Base-by-base conservation (phyloP, 2,113 vertebrate species). In the Xiphorhynchus elegans region DNA sequence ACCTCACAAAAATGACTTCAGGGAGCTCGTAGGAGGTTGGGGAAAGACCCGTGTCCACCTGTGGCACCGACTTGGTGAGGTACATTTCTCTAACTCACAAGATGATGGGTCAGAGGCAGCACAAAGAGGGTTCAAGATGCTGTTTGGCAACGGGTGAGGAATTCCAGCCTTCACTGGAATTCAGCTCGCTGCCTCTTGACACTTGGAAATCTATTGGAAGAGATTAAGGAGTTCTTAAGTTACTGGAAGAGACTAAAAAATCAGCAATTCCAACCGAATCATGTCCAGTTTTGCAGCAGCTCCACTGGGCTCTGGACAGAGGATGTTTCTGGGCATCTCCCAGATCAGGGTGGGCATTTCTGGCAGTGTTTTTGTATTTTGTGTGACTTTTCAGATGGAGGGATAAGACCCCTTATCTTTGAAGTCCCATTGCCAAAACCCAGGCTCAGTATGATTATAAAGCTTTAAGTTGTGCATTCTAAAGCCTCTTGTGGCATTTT, bases 11-110 rank as follows among this genome's bases (percentile, higher is more conserved):
- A 60, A 42, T 4, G 0, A 13, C 26, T 66, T 46, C 17, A 33
- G 31, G 20, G 56, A 62, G 24, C n/a, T 84, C 5, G 0, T 1
- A 25, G 73, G 7, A 89, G 26, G 47, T 2, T 58, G 37, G 18
- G 29, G 4, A 44, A 68, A 49, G 39, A 18, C 8, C 31, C 4
- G 1, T 11, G 39, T 25, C 19, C 59, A 29, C 10, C 29, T 4
- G 19, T 8, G 73, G 33, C 16, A 14, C 8, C 15, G 42, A 2
- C 47, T 53, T 33, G 3, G 33, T 4, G 75, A 35, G 29, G 28
- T 39, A 33, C 15, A 2, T 5, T 40, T 21, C 46, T 28, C 3
- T 10, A 13, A 17, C 3, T 29, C 17, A 0, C 14, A 7, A 37
- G 49, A 6, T 13, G 42, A 33, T 26, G 44, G 33, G 21, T 37